These are phyloP conservation scores for Rhynchonycteris naso DNA, from an alignment of 2,797 vertebrate genomes.

Conservation along the genomic window DNA sequence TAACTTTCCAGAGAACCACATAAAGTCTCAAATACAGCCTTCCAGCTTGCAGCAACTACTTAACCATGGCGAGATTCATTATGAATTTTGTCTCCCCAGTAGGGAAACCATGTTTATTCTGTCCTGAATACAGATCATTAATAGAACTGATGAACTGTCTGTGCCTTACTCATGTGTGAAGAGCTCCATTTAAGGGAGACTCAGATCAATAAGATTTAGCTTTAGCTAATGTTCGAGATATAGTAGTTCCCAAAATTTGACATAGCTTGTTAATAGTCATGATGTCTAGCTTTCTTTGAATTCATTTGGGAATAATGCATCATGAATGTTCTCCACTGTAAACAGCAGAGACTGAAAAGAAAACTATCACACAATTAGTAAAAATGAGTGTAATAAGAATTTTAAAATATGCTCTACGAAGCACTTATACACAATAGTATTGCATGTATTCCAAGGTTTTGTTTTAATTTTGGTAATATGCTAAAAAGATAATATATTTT, in stretches of 20 bases:
- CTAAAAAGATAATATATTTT: neutral
- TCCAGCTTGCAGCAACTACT: constrained; percentile 55
- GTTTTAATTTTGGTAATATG: neutral
- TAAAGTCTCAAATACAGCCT: constrained; percentile 51
- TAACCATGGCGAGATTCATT: constrained; percentile 39
- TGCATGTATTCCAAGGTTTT: neutral
- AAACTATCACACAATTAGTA: neutral
- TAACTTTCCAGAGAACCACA: neutral
- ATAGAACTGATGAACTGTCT: constrained; percentile 51
- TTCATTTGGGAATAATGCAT: constrained; percentile 26
- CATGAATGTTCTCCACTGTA: neutral
- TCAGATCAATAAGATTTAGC: constrained; percentile 38
- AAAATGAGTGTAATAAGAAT: constrained; percentile 25
- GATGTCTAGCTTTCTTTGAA: neutral
- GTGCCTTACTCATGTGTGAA: constrained; percentile 14
- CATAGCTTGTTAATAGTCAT: neutral
- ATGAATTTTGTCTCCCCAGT: constrained; percentile 52
- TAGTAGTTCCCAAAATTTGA: neutral
- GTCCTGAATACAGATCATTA: constrained; percentile 69
- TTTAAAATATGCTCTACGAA: constrained; percentile 31
- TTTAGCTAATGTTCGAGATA: constrained; percentile 51
- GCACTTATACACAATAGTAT: neutral
- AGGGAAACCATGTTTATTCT: constrained; percentile 63
- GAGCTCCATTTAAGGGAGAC: constrained; percentile 65
- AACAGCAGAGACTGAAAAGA: constrained; percentile 31